Evolutionary conservation across 2,113 vertebrate species (phyloP).

Genomic region (Paradoxurus hermaphroditus): DNA sequence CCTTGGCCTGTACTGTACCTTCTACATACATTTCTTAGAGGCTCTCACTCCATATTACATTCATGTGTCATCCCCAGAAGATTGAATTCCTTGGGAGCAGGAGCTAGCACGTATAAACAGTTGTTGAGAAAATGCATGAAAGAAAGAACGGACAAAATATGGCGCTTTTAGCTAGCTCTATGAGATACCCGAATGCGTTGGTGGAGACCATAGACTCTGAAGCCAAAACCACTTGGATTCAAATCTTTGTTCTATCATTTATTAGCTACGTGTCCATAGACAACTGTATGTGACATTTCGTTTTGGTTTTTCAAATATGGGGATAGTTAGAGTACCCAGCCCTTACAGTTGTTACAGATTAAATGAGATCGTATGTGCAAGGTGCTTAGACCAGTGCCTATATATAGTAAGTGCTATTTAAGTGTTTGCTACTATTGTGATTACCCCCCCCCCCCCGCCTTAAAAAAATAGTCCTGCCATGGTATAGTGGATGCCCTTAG

Average conservation of each 20-base stretch:
- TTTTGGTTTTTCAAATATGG: neutral
- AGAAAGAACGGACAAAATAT: neutral
- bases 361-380: neutral
- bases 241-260: neutral
- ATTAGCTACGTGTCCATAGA: neutral
- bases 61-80: neutral
- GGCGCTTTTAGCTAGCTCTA: neutral
- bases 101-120: neutral
- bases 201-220: neutral
- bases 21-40: neutral
- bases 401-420: neutral
- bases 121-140: neutral
- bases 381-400: neutral
- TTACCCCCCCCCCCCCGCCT: neutral
- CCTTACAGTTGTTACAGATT: neutral
- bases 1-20: no score
- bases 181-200: neutral
- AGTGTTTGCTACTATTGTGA: neutral
- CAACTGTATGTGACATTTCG: neutral
- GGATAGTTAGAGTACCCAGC: neutral
- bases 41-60: neutral
- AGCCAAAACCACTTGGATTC: neutral
- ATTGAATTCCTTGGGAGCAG: neutral
- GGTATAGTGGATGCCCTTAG: neutral
- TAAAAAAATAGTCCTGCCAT: neutral